Percentiles rank a stretch among this genome's conserved stretches.
Conservation (phyloP, 1,140 invertebrate genomes). For the Aphis craccivora region DNA sequence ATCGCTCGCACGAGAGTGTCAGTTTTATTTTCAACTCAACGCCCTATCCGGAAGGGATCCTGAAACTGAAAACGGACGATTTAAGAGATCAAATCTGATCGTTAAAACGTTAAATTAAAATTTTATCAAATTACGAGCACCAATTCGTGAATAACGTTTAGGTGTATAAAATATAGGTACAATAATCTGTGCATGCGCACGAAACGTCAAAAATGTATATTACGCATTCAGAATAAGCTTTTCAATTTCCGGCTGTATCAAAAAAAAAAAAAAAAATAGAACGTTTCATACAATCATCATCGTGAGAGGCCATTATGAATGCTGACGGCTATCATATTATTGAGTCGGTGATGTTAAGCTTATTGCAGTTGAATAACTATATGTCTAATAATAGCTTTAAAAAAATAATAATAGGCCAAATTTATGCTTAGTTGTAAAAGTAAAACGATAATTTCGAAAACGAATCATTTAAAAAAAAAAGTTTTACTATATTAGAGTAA, state of each 20-base stretch:
- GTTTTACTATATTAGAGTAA: not conserved
- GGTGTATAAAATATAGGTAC: not conserved
- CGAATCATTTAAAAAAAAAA: not conserved
- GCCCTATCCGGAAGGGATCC: slow-evolving; percentile 32
- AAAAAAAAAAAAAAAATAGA: not conserved
- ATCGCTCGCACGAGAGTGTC: not conserved
- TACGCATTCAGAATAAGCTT: not conserved
- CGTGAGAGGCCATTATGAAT: not conserved
- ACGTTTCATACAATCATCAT: not conserved
- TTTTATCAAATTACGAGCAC: not conserved
- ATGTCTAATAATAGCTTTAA: not conserved
- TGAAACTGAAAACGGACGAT: not conserved
- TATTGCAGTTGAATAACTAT: not conserved
- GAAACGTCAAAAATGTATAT: not conserved
- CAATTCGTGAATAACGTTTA: not conserved
- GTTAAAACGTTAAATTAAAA: not conserved
- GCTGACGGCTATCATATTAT: no score
- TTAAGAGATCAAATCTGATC: slow-evolving; percentile 9
- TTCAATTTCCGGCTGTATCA: not conserved
- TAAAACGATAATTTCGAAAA: not conserved
- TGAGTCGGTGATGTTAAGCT: not conserved
- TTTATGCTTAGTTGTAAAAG: not conserved
- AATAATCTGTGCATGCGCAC: not conserved
- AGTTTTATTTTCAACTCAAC: slow-evolving; percentile 41
- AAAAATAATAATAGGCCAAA: not conserved